Percentiles rank a stretch among this genome's conserved stretches.
Evolutionary conservation across 2,797 vertebrate genomes (phyloP).

Genomic region (Coregonus ussuriensis): DNA sequence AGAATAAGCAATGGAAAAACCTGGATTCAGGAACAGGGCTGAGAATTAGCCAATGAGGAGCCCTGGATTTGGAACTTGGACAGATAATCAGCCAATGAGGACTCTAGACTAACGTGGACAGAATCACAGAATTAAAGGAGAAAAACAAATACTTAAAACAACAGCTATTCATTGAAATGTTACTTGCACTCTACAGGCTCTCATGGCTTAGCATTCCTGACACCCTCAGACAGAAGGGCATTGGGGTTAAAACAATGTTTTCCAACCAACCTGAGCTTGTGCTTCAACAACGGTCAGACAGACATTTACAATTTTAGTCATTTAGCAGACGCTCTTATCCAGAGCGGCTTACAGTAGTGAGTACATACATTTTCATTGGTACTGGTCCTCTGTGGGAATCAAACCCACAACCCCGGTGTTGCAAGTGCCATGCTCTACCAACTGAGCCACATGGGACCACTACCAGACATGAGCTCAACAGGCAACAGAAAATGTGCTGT

Average conservation of each 20-base stretch:
- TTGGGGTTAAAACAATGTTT: not conserved
- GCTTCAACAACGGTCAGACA: not conserved
- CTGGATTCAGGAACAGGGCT: not conserved
- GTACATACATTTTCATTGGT: too few relatives aligned
- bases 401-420: too few relatives aligned
- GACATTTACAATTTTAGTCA: too few relatives aligned
- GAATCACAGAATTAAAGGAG: not conserved
- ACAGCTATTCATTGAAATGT: not conserved
- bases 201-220: constrained; percentile 1
- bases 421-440: too few relatives aligned
- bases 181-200: not conserved
- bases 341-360: too few relatives aligned
- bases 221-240: constrained; percentile 6
- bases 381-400: too few relatives aligned
- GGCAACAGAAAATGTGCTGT: constrained; percentile 3
- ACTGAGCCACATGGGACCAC: too few relatives aligned
- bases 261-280: constrained; percentile 20
- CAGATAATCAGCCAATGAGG: not conserved
- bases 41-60: constrained; percentile 1
- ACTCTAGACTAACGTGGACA: not conserved
- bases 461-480: constrained; percentile 52
- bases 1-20: constrained; percentile 2
- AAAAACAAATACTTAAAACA: not conserved
- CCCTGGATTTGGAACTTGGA: not conserved
- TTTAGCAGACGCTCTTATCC: constrained; percentile 4